These are phyloP conservation scores for Aelia acuminata DNA, from an alignment of 2,888 invertebrate genomes.

Conservation along the genomic window DNA sequence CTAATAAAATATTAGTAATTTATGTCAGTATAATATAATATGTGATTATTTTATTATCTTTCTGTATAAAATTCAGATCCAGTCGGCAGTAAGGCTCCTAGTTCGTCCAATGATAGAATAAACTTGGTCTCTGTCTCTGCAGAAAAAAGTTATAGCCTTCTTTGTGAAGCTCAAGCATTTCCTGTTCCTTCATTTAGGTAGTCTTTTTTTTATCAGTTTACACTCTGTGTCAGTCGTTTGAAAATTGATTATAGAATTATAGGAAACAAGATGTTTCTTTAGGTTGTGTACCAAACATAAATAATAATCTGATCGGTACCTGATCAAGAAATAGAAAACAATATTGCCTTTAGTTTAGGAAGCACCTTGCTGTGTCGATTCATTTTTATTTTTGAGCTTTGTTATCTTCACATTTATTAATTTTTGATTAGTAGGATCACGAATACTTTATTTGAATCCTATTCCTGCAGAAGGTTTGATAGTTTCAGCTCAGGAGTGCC, in stretches of 20 bases:
- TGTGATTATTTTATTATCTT: background rate
- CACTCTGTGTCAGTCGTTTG: background rate
- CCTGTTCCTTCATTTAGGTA: constrained; percentile 77
- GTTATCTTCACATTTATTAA: too few relatives aligned
- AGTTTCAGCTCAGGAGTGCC: too few relatives aligned
- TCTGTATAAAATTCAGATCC: constrained; percentile 71
- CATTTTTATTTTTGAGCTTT: too few relatives aligned
- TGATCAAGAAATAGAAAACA: too few relatives aligned
- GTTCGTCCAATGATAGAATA: constrained; percentile 72
- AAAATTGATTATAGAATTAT: background rate
- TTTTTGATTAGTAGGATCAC: too few relatives aligned
- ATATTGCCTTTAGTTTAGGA: too few relatives aligned
- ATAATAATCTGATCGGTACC: background rate
- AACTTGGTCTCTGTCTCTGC: constrained; percentile 50
- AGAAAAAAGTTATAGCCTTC: constrained; percentile 73
- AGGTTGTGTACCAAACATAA: background rate
- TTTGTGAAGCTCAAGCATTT: constrained; percentile 81
- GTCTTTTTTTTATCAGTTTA: constrained; percentile 60
- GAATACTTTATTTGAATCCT: too few relatives aligned
- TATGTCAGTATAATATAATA: background rate
- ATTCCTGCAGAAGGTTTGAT: too few relatives aligned
- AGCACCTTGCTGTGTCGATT: too few relatives aligned
- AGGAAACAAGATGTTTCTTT: background rate
- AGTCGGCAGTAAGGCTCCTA: constrained; percentile 77
- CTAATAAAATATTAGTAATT: background rate